phyloP scores from a whole-genome alignment of 2,888 invertebrate genomes.

The Andrena bucephala region DNA sequence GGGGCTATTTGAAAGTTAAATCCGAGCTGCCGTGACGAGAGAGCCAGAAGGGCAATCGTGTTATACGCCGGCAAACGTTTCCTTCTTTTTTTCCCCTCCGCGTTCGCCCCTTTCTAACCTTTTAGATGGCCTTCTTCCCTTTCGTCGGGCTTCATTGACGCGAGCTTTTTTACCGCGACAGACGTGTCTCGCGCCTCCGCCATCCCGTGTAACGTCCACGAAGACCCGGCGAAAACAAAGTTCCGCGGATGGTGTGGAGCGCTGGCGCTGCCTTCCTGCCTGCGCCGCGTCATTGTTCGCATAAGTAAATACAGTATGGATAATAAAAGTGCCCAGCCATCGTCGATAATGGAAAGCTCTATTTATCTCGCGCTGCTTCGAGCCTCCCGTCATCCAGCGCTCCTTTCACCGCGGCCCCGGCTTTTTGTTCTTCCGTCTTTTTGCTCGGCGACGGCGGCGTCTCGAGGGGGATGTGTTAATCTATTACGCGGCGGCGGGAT shows the following conservation, averaged over 20 bases:
- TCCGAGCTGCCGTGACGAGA: constrained; percentile 28
- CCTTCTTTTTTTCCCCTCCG: background rate
- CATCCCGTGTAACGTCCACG: constrained; percentile 10
- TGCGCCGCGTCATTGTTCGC: constrained; percentile 32
- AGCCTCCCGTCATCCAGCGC: constrained; percentile 55
- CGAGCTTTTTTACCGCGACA: constrained; percentile 16
- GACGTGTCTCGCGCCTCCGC: background rate
- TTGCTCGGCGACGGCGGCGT: constrained; percentile 57
- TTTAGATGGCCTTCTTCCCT: background rate
- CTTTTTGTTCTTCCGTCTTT: constrained; percentile 56
- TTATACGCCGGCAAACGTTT: constrained; percentile 40
- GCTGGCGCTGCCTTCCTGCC: background rate
- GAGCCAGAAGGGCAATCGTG: constrained; percentile 54
- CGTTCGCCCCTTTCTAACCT: background rate
- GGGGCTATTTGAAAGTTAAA: constrained; percentile 61
- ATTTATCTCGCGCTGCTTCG: constrained; percentile 70
- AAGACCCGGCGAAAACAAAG: constrained; percentile 18
- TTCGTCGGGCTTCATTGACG: constrained; percentile 15
- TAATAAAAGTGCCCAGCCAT: constrained; percentile 67
- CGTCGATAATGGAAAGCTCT: constrained; percentile 67
- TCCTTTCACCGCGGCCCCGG: constrained; percentile 24
- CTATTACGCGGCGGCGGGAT: constrained; percentile 70
- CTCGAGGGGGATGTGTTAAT: constrained; percentile 72
- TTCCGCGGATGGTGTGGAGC: constrained; percentile 20
- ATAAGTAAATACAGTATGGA: constrained; percentile 62